These are phyloP conservation scores for Thereva unica DNA, from an alignment of 2,888 invertebrate genomes.

Conservation along the genomic window DNA sequence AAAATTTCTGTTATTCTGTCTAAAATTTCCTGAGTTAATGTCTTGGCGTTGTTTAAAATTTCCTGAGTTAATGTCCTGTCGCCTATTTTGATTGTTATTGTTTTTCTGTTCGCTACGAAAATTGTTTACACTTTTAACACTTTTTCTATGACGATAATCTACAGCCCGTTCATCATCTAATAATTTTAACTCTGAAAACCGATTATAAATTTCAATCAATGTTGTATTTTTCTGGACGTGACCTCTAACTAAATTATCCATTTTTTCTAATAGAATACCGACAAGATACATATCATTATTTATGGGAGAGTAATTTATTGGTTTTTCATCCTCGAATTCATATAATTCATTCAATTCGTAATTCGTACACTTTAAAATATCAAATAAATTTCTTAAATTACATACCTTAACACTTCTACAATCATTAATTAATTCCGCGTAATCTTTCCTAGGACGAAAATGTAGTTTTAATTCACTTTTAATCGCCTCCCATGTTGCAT, in stretches of 20 bases:
- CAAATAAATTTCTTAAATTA: background rate
- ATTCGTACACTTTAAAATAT: background rate
- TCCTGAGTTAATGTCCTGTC: too few species aligned
- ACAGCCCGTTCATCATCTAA: too few species aligned
- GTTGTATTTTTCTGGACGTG: background rate
- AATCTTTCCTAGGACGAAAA: too few species aligned
- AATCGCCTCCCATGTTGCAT: background rate
- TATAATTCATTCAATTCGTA: background rate
- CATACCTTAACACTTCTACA: constrained; percentile 1
- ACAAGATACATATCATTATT: background rate
- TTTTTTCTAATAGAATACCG: background rate
- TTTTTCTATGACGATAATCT: background rate
- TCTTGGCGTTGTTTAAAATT: too few species aligned
- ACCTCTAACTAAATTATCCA: background rate
- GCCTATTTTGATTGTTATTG: too few species aligned
- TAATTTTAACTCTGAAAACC: background rate
- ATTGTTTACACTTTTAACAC: too few species aligned
- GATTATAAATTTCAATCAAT: background rate
- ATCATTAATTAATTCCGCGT: background rate
- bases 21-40: too few species aligned
- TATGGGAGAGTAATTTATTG: background rate
- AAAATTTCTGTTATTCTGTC: too few species aligned
- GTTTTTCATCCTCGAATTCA: background rate
- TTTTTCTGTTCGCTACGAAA: too few species aligned
- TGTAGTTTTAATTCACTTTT: too few species aligned